Evolutionary conservation across 2,113 vertebrate genomes (phyloP), one percentile per base, ranked within the genome.

Genomic region (Psophia crepitans): DNA sequence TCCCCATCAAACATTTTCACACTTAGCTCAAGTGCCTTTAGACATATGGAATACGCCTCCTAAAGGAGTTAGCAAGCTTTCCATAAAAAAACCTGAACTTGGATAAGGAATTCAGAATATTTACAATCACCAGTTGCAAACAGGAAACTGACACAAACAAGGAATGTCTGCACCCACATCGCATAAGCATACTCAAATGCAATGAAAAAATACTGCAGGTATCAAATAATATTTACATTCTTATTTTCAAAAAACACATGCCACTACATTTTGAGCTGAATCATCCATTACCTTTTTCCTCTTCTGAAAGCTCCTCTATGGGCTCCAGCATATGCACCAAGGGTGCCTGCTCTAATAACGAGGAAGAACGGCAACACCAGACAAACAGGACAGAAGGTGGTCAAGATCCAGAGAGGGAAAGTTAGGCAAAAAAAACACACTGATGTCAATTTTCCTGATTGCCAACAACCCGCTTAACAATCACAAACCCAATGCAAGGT

Each of bases 291-390:
- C 99, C 99, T 99, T 98, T 99, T 92, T 99, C 99, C 98, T 99
- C 99, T 97, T 99, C 99, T 97, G 99, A 99, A 98, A 99, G 98
- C 97, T 99, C 99, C 98, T 99, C 98, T 98, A 99, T 99, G 91
- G 99, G 99, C 93, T 99, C 99, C 99, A 99, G 98, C 94, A 98
- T 97, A 97, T 98, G 98, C 95, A 98, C 97, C 74, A 98, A 98
- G 94, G 95, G 97, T 93, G 98, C 95, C 98, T 99, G 99, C 94
- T 99, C 99, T 99, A 98, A 97, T 97, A 96, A 95, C 12, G 18
- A 97, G 92, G 97, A 98, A 95, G 97, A 97, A 97, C 58, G 97
- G 97, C 95, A 97, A 98, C 41, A 97, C 97, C 90, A 97, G 64
- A 97, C 89, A 98, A 96, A 97, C 94, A 98, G 96, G 90, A 97